A percentile compares a stretch with the other conserved stretches of the same genome.
Conservation (phyloP, 2,797 vertebrate species). For the Xenopus petersii region DNA sequence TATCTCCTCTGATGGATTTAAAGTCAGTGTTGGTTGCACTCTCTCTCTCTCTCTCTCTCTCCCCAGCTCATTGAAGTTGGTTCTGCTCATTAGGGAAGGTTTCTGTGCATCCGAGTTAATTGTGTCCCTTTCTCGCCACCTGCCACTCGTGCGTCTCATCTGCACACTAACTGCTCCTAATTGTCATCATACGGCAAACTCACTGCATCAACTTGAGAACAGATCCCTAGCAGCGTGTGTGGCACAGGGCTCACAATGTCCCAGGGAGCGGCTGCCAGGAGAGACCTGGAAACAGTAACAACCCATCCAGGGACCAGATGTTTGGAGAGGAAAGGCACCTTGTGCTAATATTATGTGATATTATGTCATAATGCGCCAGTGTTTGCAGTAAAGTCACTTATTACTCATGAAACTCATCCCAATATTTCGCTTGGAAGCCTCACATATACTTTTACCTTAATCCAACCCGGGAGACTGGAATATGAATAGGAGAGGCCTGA, state of each 20-base stretch:
- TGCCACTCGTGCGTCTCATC: constrained; percentile 78
- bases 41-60: constrained; percentile 46
- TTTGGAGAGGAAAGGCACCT: constrained; percentile 73
- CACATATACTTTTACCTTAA: too few species aligned
- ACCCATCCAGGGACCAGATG: constrained; percentile 73
- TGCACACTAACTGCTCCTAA: constrained; percentile 86
- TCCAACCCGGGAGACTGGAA: too few species aligned
- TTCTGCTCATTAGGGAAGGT: constrained; percentile 85
- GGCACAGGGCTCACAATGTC: constrained; percentile 47
- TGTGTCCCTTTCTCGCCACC: constrained; percentile 79
- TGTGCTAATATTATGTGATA: constrained; percentile 49
- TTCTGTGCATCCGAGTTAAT: constrained; percentile 87
- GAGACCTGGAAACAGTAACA: constrained; percentile 59
- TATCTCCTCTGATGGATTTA: constrained; percentile 43
- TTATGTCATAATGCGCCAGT: constrained; percentile 46
- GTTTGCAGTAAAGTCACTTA: constrained; percentile 40
- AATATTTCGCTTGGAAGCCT: constrained; percentile 9
- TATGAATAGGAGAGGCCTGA: too few species aligned
- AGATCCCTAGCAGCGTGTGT: constrained; percentile 75
- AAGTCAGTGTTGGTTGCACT: constrained; percentile 57
- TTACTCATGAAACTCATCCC: background rate
- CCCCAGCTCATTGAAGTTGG: constrained; percentile 61
- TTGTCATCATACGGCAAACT: constrained; percentile 88
- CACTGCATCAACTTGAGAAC: constrained; percentile 87
- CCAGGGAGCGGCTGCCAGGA: constrained; percentile 56